A percentile compares a stretch with the other conserved stretches of the same genome.
Conservation (phyloP, 2,797 vertebrate species). For the Eremophila alpestris region DNA sequence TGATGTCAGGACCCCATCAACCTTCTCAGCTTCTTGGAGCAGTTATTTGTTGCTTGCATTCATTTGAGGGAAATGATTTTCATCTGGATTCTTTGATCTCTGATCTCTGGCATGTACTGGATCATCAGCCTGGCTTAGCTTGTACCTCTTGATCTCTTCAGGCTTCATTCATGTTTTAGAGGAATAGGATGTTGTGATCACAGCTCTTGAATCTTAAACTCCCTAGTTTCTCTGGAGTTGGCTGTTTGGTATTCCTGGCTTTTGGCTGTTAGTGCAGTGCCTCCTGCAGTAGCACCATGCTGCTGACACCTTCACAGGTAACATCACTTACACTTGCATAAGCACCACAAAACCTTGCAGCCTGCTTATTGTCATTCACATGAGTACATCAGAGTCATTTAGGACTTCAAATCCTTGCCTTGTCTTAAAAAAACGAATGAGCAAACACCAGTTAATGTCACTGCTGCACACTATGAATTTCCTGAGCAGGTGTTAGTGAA, state of each 20-base stretch:
- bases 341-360: not conserved
- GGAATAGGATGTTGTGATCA: not conserved
- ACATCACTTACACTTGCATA: accelerated
- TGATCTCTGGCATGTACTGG: not conserved
- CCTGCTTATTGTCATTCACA: not conserved
- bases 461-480: not conserved
- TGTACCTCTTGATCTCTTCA: not conserved
- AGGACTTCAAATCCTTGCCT: not conserved
- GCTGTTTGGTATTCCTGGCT: not conserved
- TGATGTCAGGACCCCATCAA: not conserved
- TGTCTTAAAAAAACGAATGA: not conserved
- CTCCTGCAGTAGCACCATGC: not conserved
- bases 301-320: not conserved
- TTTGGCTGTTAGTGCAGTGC: not conserved
- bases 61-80: not conserved
- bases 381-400: not conserved
- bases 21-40: not conserved
- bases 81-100: not conserved
- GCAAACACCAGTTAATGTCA: not conserved
- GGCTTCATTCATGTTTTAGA: not conserved
- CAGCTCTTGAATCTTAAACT: not conserved
- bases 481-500: not conserved
- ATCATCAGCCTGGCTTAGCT: not conserved
- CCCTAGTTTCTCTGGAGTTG: not conserved
- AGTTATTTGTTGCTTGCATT: not conserved